These are phyloP conservation scores for Himalopsyche japonica DNA, from an alignment of 2,888 invertebrate species.

Conservation along the genomic window DNA sequence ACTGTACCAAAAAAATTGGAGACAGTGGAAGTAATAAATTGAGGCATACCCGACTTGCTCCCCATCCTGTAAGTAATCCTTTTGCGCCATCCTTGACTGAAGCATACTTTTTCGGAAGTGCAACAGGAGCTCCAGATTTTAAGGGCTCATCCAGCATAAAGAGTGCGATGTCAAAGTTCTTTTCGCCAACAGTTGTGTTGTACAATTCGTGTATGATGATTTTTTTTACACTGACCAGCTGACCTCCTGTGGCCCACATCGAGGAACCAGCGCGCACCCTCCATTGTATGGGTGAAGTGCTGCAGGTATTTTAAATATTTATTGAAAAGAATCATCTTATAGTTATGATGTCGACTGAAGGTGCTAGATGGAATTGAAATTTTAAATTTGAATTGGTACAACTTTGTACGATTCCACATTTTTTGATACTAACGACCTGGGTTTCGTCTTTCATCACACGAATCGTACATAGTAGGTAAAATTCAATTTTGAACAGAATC, in stretches of 20 bases:
- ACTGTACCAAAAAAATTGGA: no score
- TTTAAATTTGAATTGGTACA: no score
- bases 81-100: constrained; percentile 47
- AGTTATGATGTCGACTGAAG: no score
- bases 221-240: constrained; percentile 45
- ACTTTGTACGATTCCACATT: no score
- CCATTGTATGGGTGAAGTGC: constrained; percentile 15
- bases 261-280: constrained; percentile 42
- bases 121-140: constrained; percentile 46
- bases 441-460: no score
- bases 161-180: constrained; percentile 53
- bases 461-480: no score
- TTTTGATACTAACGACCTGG: no score
- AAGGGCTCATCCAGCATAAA: constrained; percentile 47
- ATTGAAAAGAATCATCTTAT: no score
- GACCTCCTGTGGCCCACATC: constrained; percentile 49
- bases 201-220: constrained; percentile 49
- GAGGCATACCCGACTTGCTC: constrained; percentile 47
- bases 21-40: no score
- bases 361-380: no score
- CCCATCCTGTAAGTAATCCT: constrained; percentile 55
- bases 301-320: neutral
- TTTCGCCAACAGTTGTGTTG: constrained; percentile 42
- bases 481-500: no score
- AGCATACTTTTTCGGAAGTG: constrained; percentile 45